phyloP scores from a whole-genome alignment of 2,113 vertebrate genomes.

The Cepphus grylle region DNA sequence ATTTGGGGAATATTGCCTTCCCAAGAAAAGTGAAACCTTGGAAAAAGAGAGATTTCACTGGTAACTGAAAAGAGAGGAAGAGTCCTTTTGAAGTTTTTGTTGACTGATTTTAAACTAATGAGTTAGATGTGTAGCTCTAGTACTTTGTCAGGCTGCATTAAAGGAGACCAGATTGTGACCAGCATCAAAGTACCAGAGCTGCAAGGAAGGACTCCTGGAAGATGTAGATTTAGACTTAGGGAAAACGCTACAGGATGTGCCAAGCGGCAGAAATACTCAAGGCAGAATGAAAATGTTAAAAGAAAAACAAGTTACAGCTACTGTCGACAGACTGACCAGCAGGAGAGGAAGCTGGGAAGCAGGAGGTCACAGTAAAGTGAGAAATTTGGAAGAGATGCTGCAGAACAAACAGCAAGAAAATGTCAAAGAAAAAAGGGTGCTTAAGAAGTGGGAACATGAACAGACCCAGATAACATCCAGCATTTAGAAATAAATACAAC shows the following conservation, averaged over 20 bases:
- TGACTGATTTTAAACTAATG: neutral
- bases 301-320: neutral
- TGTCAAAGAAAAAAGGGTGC: neutral
- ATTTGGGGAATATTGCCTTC: neutral
- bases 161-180: neutral
- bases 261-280: neutral
- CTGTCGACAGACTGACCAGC: neutral
- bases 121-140: neutral
- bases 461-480: neutral
- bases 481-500: neutral
- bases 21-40: neutral
- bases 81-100: neutral
- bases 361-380: neutral
- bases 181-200: neutral
- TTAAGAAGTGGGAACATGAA: neutral
- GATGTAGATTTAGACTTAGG: neutral
- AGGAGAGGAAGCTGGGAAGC: neutral
- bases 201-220: neutral
- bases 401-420: conserved; percentile 4
- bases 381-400: neutral
- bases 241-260: neutral
- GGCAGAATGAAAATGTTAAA: neutral
- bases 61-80: neutral
- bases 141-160: neutral
- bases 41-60: neutral